Conservation (phyloP, 2,797 vertebrate genomes). For the Sternotherus odoratus region DNA sequence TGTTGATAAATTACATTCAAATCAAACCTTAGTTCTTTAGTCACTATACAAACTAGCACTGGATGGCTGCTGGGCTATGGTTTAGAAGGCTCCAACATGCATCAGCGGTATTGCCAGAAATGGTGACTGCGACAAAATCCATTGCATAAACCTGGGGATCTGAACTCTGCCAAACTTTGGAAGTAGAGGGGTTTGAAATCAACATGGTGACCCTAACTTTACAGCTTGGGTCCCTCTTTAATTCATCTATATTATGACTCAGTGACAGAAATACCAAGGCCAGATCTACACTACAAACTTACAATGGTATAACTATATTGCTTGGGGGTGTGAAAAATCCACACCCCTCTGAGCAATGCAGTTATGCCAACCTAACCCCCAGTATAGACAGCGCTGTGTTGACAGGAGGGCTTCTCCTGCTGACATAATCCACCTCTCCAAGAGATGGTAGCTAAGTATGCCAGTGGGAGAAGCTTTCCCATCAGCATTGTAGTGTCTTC, state of each 20-base stretch:
- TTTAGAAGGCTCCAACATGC: slow-evolving; percentile 31
- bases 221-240: background rate
- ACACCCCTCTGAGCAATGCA: no score
- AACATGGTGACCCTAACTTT: background rate
- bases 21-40: slow-evolving; percentile 23
- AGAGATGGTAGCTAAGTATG: no score
- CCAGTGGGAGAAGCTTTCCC: no score
- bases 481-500: no score
- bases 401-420: no score
- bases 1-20: background rate
- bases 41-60: slow-evolving; percentile 55
- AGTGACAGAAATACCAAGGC: background rate
- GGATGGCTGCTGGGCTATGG: background rate
- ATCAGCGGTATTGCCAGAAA: background rate
- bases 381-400: no score
- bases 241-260: background rate
- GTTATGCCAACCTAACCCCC: no score
- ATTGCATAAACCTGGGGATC: background rate
- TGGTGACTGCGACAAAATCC: background rate
- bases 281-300: no score
- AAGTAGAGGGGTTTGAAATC: background rate
- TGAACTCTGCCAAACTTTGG: background rate
- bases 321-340: no score
- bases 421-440: no score
- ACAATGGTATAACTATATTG: no score